These are phyloP conservation scores for Uria lomvia DNA, from an alignment of 2,113 vertebrate species.

Conservation along the genomic window DNA sequence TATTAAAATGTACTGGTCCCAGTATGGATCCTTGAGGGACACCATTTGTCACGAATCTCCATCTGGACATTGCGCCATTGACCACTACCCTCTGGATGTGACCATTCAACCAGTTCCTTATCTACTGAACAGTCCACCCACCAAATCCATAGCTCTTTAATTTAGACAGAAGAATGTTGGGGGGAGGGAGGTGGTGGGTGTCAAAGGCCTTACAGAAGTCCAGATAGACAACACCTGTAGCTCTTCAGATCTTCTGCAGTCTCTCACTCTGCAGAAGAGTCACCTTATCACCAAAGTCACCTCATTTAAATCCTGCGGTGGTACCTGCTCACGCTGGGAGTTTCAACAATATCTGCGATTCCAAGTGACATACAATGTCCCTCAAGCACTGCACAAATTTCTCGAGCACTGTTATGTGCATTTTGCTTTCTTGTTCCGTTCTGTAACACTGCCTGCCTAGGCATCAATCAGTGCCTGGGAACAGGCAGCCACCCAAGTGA, in stretches of 20 bases:
- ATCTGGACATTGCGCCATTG: neutral
- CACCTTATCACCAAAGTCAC: neutral
- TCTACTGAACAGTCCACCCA: neutral
- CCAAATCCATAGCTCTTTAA: neutral
- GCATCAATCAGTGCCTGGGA: neutral
- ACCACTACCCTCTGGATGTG: neutral
- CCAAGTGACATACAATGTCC: neutral
- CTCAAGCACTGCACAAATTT: neutral
- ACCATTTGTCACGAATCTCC: neutral
- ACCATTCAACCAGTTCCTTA: neutral
- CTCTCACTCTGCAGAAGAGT: neutral
- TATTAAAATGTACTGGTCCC: neutral
- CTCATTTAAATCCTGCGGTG: neutral
- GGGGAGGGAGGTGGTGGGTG: no score
- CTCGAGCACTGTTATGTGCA: accelerated
- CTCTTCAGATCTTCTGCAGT: neutral
- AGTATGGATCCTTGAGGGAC: neutral
- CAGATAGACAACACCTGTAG: neutral
- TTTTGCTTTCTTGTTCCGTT: neutral
- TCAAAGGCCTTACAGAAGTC: neutral
- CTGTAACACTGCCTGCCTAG: neutral
- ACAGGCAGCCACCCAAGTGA: neutral
- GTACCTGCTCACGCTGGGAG: neutral
- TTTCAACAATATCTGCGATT: neutral
- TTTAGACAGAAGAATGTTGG: neutral